Percentiles rank a stretch among this genome's conserved stretches.
These are phyloP conservation scores for Adela reaumurella DNA, from an alignment of 2,888 invertebrate genomes.

Conservation along the genomic window DNA sequence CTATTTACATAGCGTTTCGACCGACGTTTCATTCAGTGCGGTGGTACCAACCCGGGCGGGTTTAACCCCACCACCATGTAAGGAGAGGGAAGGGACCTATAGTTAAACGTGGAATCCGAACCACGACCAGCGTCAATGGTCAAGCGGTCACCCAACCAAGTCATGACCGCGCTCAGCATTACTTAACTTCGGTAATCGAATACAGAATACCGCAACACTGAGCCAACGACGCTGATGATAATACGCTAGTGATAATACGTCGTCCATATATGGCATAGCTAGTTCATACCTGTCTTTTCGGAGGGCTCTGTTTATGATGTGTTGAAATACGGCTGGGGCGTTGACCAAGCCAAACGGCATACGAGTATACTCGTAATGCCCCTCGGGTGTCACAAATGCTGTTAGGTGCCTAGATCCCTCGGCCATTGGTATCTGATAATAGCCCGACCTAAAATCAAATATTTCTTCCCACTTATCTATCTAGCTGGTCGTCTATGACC, in stretches of 20 bases:
- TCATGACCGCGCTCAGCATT: too few relatives aligned
- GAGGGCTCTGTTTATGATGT: conserved; percentile 13
- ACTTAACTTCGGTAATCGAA: too few relatives aligned
- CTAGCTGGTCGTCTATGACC: conserved; percentile 18
- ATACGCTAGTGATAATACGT: conserved; percentile 4
- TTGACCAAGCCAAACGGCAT: conserved; percentile 14
- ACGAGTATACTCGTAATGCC: conserved; percentile 17
- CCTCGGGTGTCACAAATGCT: conserved; percentile 18
- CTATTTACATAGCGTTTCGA: too few relatives aligned
- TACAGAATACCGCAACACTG: too few relatives aligned
- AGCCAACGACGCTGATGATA: too few relatives aligned
- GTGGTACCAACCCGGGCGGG: too few relatives aligned
- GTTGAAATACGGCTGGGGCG: conserved; percentile 17
- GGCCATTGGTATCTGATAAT: conserved; percentile 21
- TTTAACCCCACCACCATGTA: too few relatives aligned
- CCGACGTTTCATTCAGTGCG: too few relatives aligned
- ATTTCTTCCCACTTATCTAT: conserved; percentile 16
- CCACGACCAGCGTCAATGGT: too few relatives aligned
- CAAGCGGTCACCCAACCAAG: too few relatives aligned
- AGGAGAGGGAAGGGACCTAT: too few relatives aligned
- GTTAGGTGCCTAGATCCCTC: conserved; percentile 16
- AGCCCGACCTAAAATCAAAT: conserved; percentile 21
- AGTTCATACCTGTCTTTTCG: conserved; percentile 4
- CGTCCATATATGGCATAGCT: conserved; percentile 16
- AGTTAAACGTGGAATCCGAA: too few relatives aligned